Percentiles rank a stretch among this genome's conserved stretches.
phyloP scores from a whole-genome alignment of 1,140 invertebrate genomes.

The Saccostrea echinata region DNA sequence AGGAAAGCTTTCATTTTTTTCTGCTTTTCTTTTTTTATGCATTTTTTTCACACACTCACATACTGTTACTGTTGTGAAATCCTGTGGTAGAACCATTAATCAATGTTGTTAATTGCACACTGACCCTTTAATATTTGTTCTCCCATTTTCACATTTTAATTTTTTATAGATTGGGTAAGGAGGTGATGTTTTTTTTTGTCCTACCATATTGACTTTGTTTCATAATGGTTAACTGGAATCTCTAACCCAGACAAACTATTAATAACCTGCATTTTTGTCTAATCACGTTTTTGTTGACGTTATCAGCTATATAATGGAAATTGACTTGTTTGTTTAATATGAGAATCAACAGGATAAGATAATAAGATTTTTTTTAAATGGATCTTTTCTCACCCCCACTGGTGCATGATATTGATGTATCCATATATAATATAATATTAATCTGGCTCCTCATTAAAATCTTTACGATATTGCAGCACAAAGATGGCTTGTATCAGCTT shows the following conservation, averaged over 20 bases:
- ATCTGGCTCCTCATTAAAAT: background rate
- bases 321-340: conserved; percentile 15
- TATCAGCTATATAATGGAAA: background rate
- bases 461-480: background rate
- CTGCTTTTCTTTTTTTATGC: conserved; percentile 14
- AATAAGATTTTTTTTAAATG: background rate
- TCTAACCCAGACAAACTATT: background rate
- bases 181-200: conserved; percentile 12
- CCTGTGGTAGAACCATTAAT: conserved; percentile 16
- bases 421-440: background rate
- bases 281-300: conserved; percentile 16
- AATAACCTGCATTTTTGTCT: background rate
- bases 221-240: conserved; percentile 10
- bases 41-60: background rate
- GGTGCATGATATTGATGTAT: background rate
- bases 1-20: conserved; percentile 34
- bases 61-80: background rate
- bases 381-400: conserved; percentile 1
- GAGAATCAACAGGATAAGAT: conserved; percentile 10
- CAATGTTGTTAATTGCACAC: conserved; percentile 15
- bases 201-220: background rate
- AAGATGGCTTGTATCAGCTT: background rate
- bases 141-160: background rate
- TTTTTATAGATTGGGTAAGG: conserved; percentile 32
- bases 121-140: conserved; percentile 16